Evolutionary conservation across 1,140 invertebrate species (phyloP), one percentile per base, ranked within the genome.

Genomic region (Apis cerana): DNA sequence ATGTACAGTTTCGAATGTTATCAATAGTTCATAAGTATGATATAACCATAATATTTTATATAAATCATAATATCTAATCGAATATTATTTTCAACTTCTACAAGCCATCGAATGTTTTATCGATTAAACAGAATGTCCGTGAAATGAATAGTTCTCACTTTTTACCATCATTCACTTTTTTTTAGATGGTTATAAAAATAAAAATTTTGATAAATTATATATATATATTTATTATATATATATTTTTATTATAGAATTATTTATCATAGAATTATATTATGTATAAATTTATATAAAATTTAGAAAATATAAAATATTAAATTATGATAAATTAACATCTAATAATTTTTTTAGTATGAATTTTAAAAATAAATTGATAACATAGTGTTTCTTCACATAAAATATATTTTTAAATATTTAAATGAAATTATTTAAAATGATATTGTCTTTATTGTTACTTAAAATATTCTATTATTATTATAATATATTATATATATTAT

Each of bases 71-170:
- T 33, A 43, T 67, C 19, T 43, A 33, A 67, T 67, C 33, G 19
- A 43, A 11, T 33, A 33, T 43, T 10, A 43, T 19, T 33, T 67
- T 1, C 17, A 43, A 65, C 27, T 21, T 43, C 33, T 17, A 5
- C 10, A 4, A 12, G 0, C 27, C 13, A 43, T 43, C 33, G 17
- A 43, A 23, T 67, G 64, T 5, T 43, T 13, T 67, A 43, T 67
- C 33, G 33, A 43, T 19, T 10, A 43, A 43, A 67, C 17, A 21
- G 4, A 7, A 43, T 33, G 64, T 5, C 64, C 0, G 1, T 67
- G 64, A 67, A 67, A 67, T 17, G 33, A 67, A 43, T 43, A 67
- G n/a, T 23, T 62, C 23, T 43, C 27, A 67, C 64, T 67, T 67
- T 61, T 67, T 67, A 43, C 19, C 1, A 43, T 67, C 33, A 17